These are phyloP conservation scores for Anadara kagoshimensis DNA, from an alignment of 1,140 invertebrate genomes.

Conservation along the genomic window DNA sequence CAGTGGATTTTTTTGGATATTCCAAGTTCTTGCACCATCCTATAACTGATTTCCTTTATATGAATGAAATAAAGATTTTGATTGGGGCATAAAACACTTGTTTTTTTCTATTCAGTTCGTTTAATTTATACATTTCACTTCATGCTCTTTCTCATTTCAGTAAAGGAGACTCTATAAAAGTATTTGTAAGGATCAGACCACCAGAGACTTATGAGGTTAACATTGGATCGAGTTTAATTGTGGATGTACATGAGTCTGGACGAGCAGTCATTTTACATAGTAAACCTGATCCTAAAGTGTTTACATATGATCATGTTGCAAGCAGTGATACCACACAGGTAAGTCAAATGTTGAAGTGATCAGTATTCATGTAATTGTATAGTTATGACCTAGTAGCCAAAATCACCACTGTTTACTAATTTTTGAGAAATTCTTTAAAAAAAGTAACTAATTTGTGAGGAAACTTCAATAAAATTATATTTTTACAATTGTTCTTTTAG, in stretches of 20 bases:
- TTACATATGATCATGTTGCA: constrained; percentile 69
- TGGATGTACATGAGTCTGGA: constrained; percentile 55
- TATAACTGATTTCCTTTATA: no score
- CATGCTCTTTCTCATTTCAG: not conserved
- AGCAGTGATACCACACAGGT: constrained; percentile 67
- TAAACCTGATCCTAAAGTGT: constrained; percentile 65
- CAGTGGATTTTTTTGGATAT: no score
- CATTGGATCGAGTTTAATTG: constrained; percentile 23
- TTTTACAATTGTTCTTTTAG: not conserved
- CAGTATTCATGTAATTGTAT: not conserved
- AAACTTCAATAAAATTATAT: not conserved
- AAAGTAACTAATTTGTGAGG: no score
- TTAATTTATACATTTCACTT: no score
- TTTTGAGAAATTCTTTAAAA: no score
- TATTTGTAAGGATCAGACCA: constrained; percentile 69
- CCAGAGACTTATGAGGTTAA: constrained; percentile 49
- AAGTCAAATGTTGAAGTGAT: not conserved
- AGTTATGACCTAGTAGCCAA: no score
- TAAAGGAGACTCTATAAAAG: constrained; percentile 68
- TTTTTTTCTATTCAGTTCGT: no score
- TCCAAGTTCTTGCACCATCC: no score
- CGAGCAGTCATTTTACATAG: constrained; percentile 58
- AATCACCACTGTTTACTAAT: no score
- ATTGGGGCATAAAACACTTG: no score
- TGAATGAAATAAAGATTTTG: no score